Base-by-base conservation (phyloP, 2,888 invertebrate species). In the Cyclophora punctaria region DNA sequence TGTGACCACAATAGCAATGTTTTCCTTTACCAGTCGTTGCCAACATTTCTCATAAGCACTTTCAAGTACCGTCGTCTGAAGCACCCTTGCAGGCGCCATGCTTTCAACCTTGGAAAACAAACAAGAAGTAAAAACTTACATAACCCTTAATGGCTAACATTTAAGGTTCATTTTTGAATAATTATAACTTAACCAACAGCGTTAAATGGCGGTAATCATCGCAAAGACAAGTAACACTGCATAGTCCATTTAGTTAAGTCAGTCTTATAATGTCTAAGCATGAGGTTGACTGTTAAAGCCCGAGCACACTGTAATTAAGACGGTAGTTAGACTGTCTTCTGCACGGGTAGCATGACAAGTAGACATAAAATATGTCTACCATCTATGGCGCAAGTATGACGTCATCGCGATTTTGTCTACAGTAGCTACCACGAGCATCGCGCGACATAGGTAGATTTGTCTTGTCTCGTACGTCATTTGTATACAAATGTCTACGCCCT, bases 1-100 rank as follows among this genome's bases (percentile, higher is more conserved):
- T 54, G 57, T 52, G 51, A 43, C 41, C 44, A 51, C 53, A 47
- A 48, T 61, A 50, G 58, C 58, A 60, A 59, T 66, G 53, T 63
- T 65, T 60, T 65, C 58, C 56, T 64, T 53, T 52, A 56, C 53
- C 53, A 63, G 60, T 63, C 55, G 60, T 60, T 62, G 58, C 66
- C 60, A 64, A 63, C 57, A 56, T 69, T 67, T 67, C 63, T 69
- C 55, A 62, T 57, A 59, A 70, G 62, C 55, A 57, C 57, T 57
- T 37, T 58, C 53, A 71, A 75, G 72, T 68, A 69, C 69, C 59
- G 69, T 66, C 61, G 65, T 62, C 69, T 79, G 64, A 69, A 83
- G 82, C 72, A 76, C 82, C 61, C 83, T 83, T 71, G 53, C 56
- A 70, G 83, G 83, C 83, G 83, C 83, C 83, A 76, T 52, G 53